Percentiles rank a stretch among this genome's conserved stretches.
These are phyloP conservation scores for Smithornis capensis DNA, from an alignment of 2,113 vertebrate species.

Conservation along the genomic window DNA sequence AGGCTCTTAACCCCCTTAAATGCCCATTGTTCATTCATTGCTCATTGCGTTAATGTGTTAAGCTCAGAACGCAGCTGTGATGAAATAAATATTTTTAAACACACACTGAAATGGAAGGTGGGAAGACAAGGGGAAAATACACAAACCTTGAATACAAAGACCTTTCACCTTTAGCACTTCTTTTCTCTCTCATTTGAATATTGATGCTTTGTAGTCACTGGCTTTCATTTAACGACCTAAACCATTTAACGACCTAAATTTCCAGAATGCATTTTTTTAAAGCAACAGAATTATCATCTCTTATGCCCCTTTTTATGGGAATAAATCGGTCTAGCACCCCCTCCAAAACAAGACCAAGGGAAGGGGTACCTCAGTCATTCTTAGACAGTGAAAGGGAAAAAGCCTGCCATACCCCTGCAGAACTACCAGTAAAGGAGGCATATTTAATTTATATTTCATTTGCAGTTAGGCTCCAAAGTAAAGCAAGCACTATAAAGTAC, in stretches of 20 bases:
- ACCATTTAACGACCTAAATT: not conserved
- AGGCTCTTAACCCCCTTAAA: not conserved
- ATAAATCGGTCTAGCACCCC: not conserved
- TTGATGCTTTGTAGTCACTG: not conserved
- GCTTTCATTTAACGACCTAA: not conserved
- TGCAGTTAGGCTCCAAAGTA: not conserved
- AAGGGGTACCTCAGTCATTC: not conserved
- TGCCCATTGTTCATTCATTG: not conserved
- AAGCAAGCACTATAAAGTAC: not conserved
- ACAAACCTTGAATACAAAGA: not conserved
- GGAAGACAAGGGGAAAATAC: not conserved
- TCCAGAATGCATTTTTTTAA: not conserved
- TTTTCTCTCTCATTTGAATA: not conserved
- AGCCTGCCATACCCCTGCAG: not conserved
- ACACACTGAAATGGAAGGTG: not conserved
- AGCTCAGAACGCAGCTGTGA: not conserved
- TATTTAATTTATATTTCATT: not conserved
- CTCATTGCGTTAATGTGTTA: not conserved
- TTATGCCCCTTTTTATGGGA: not conserved
- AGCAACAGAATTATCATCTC: not conserved
- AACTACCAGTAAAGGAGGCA: not conserved
- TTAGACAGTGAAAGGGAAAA: not conserved
- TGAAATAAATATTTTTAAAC: slow-evolving; percentile 10
- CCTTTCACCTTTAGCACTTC: not conserved
- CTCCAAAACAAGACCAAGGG: not conserved